These are phyloP conservation scores for Ormyrus rosae DNA, from an alignment of 2,888 invertebrate species.

Conservation along the genomic window DNA sequence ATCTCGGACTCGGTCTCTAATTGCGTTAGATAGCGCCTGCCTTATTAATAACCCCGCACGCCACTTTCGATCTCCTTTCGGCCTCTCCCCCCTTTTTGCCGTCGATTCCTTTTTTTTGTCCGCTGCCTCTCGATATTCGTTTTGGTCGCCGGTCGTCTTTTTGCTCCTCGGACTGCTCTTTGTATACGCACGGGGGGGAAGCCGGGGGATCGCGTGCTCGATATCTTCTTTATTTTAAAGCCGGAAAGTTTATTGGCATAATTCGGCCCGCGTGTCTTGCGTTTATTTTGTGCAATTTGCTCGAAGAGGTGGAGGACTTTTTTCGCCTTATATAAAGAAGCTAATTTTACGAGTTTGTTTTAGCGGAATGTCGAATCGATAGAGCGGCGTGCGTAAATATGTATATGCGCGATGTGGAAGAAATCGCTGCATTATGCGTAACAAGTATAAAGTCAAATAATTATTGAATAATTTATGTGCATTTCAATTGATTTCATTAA, in stretches of 20 bases:
- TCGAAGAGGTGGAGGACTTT: slow-evolving; percentile 12
- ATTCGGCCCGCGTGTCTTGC: neutral
- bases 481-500: too few relatives aligned
- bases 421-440: too few relatives aligned
- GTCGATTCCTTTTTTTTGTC: neutral
- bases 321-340: slow-evolving; percentile 29
- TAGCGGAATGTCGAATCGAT: slow-evolving; percentile 28
- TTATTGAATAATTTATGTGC: too few relatives aligned
- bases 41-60: slow-evolving; percentile 73
- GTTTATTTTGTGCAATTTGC: slow-evolving; percentile 35
- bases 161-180: slow-evolving; percentile 9
- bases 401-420: neutral
- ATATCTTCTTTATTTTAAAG: slow-evolving; percentile 54
- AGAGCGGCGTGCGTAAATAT: slow-evolving; percentile 1
- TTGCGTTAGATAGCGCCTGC: slow-evolving; percentile 74
- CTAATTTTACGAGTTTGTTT: slow-evolving; percentile 35
- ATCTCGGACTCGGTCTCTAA: slow-evolving; percentile 67
- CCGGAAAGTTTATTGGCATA: slow-evolving; percentile 49
- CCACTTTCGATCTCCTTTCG: slow-evolving; percentile 57
- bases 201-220: slow-evolving; percentile 44
- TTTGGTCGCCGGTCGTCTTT: neutral
- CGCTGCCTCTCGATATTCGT: neutral
- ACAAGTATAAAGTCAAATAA: too few relatives aligned
- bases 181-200: slow-evolving; percentile 39
- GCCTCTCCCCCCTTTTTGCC: neutral